These are phyloP conservation scores for Aix galericulata DNA, from an alignment of 2,113 vertebrate species.

Conservation along the genomic window DNA sequence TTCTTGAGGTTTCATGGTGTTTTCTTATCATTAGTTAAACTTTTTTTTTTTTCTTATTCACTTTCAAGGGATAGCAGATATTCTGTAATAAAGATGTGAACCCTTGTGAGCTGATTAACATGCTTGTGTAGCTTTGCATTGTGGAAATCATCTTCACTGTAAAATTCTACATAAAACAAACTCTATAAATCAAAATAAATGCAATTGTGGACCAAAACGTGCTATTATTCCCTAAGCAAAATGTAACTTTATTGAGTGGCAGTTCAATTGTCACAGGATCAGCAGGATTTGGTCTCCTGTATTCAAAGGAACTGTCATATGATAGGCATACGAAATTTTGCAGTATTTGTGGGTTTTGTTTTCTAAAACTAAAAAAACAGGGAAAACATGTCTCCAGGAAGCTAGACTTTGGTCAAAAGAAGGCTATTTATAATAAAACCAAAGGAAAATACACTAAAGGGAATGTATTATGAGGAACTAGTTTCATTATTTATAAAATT, in stretches of 20 bases:
- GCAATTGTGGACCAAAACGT: not conserved
- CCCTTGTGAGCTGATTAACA: not conserved
- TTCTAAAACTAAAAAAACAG: slow-evolving; percentile 34
- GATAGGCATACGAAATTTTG: not conserved
- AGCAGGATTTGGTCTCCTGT: not conserved
- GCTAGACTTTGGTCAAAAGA: not conserved
- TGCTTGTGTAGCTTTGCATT: not conserved
- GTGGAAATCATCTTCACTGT: not conserved
- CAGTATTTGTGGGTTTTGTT: slow-evolving; percentile 9
- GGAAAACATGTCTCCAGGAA: slow-evolving; percentile 34
- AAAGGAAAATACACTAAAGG: not conserved
- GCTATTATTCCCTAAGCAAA: not conserved
- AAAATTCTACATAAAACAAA: not conserved
- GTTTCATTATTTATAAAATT: not conserved
- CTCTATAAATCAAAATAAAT: not conserved
- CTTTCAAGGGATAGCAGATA: not conserved
- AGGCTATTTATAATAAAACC: not conserved
- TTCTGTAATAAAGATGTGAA: not conserved
- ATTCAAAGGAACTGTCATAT: not conserved
- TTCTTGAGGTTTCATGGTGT: not conserved
- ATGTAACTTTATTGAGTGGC: not conserved
- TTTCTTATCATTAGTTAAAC: not conserved
- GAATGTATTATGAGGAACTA: not conserved
- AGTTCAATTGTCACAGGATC: not conserved
- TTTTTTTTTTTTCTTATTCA: not conserved